phyloP scores from a whole-genome alignment of 1,140 invertebrate species.

The Drosophila fuyamai region DNA sequence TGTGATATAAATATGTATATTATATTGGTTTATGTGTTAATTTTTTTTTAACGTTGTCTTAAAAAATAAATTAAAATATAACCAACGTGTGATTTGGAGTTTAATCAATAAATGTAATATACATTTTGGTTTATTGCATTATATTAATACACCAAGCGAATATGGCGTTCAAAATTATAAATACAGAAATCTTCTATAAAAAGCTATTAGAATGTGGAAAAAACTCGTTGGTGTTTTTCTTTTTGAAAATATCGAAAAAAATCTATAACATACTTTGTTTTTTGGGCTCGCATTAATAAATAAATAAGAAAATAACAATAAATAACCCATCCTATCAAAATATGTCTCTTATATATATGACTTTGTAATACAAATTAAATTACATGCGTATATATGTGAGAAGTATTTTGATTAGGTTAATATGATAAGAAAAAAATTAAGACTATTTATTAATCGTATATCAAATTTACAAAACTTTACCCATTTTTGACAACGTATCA shows the following conservation, averaged over 20 bases:
- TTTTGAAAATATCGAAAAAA: background rate
- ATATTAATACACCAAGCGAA: no score
- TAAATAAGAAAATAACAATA: constrained; percentile 3
- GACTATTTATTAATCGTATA: constrained; percentile 58
- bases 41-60: no score
- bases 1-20: no score
- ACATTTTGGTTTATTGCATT: no score
- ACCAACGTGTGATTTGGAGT: no score
- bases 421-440: constrained; percentile 2
- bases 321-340: background rate
- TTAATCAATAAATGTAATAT: no score
- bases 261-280: constrained; percentile 15
- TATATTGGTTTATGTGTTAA: no score
- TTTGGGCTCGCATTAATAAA: constrained; percentile 25
- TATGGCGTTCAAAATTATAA: no score
- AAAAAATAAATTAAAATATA: no score
- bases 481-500: constrained; percentile 84
- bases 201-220: background rate
- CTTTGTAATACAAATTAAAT: constrained; percentile 8
- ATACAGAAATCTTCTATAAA: background rate
- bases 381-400: constrained; percentile 16
- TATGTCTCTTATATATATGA: constrained; percentile 13
- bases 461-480: constrained; percentile 75
- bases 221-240: background rate
- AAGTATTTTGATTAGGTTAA: constrained; percentile 23